Conservation (phyloP, 2,113 vertebrate species). For the Spea bombifrons region DNA sequence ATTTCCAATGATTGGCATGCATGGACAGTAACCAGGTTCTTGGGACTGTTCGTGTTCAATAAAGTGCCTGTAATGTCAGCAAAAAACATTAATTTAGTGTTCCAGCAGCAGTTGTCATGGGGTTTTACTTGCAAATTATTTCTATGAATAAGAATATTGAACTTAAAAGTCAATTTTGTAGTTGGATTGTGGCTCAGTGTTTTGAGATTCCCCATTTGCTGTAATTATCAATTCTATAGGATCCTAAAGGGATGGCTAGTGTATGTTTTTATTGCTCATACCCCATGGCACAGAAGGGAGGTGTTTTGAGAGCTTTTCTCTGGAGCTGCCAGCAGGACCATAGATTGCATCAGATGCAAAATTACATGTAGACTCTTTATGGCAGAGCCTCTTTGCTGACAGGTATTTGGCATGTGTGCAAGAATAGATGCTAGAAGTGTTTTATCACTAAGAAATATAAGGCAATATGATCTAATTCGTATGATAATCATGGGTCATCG, state of each 20-base stretch:
- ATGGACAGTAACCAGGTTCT: too few relatives aligned
- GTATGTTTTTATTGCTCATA: constrained; percentile 35
- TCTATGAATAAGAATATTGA: too few relatives aligned
- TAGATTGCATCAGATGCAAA: constrained; percentile 38
- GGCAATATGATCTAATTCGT: too few relatives aligned
- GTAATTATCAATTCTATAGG: constrained; percentile 35
- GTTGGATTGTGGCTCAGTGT: constrained; percentile 35
- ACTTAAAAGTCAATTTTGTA: background rate
- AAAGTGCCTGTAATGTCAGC: too few relatives aligned
- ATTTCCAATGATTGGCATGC: too few relatives aligned
- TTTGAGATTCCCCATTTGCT: constrained; percentile 38
- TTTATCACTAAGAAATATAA: too few relatives aligned
- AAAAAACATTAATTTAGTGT: too few relatives aligned
- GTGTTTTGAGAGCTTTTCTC: constrained; percentile 35
- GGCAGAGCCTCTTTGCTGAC: constrained; percentile 2
- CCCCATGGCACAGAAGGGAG: constrained; percentile 32
- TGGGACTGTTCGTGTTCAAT: too few relatives aligned
- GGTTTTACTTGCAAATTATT: too few relatives aligned
- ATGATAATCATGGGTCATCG: too few relatives aligned
- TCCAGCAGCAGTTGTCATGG: too few relatives aligned
- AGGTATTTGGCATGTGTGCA: background rate
- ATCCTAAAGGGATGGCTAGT: constrained; percentile 21
- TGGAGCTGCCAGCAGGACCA: constrained; percentile 30
- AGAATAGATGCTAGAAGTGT: too few relatives aligned
- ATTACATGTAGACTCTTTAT: constrained; percentile 36